Percentiles rank a stretch among this genome's conserved stretches.
phyloP scores from a whole-genome alignment of 2,888 invertebrate species.

The Salpingus planirostris region DNA sequence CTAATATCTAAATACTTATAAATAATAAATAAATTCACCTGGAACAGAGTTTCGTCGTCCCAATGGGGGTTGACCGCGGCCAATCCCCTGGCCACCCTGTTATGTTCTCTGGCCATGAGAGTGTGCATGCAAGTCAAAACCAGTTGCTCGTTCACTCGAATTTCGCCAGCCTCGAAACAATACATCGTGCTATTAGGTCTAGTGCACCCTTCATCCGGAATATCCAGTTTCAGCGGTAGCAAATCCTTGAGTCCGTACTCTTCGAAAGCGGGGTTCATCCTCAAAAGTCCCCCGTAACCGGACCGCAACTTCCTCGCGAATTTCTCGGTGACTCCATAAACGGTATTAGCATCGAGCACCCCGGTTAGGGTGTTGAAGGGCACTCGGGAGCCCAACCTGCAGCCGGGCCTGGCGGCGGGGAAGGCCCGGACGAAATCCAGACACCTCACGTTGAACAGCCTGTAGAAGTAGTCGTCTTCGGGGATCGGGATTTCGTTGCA shows the following conservation, averaged over 20 bases:
- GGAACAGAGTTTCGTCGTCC: conserved; percentile 88
- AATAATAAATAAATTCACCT: conserved; percentile 41
- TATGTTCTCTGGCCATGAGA: conserved; percentile 84
- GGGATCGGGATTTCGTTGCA: conserved; percentile 85
- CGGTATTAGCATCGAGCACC: conserved; percentile 79
- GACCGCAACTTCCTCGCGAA: conserved; percentile 75
- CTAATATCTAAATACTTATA: neutral
- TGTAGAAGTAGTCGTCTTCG: conserved; percentile 85
- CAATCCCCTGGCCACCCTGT: conserved; percentile 68
- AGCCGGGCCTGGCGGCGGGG: conserved; percentile 79
- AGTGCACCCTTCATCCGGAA: conserved; percentile 89
- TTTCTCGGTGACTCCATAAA: conserved; percentile 78
- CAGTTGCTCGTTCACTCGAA: conserved; percentile 85
- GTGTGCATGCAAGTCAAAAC: conserved; percentile 88
- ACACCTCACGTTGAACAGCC: conserved; percentile 73
- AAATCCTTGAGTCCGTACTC: conserved; percentile 83
- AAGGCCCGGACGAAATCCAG: conserved; percentile 85
- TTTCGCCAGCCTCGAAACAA: conserved; percentile 90
- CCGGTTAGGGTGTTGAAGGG: conserved; percentile 84
- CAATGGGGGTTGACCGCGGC: conserved; percentile 80
- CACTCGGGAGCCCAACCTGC: conserved; percentile 76
- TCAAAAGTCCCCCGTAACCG: conserved; percentile 70
- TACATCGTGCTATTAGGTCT: conserved; percentile 82
- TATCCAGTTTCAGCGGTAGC: conserved; percentile 76
- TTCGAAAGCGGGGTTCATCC: conserved; percentile 83